Base-by-base conservation (phyloP, 2,113 vertebrate species). In the Semicossyphus pulcher region DNA sequence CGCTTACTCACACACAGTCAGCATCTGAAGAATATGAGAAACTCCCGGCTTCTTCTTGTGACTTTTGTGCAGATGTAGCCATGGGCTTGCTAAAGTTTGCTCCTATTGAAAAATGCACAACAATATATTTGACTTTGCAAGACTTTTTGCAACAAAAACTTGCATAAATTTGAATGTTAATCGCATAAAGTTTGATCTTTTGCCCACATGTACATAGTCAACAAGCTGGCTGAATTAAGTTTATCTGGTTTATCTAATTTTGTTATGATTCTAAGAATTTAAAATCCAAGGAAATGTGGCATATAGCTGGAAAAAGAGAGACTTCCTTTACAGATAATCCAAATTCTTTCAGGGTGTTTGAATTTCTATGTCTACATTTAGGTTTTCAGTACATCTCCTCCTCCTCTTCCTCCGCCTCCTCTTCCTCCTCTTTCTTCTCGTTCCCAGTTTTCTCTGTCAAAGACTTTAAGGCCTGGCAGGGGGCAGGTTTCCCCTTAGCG, bases 391-490 rank as follows among this genome's bases (percentile, higher is more conserved):
- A 3, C 29, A 21, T n/a, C 15, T 54, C 14, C 39, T 69, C 41
- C 45, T 62, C 20, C 44, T 72, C 9, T 0, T 41, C 39, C 15
- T 52, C 26, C 15, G 64, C 51, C 60, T 64, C 73, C 31, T 58
- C n/a, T 0, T 41, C 39, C 15, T 52, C 26, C 15, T 68, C 51
- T 63, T 64, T 76, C 31, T 58, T 79, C 51, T 62, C 7, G n/a
- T 42, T 74, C 66, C 72, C n/a, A 53, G 62, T 60, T 58, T n/a
- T 72, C 18, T 59, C 53, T 59, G 51, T 81, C 31, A 81, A 41
- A 71, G 39, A 67, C 58, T 62, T 60, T 39, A 34, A 42, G 57
- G 62, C 49, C 60, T 70, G 49, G 59, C 7, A 4, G 61, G 63
- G 26, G 61, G 67, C 23, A 63, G 68, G 52, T 62, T 63, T 64